phyloP scores from a whole-genome alignment of 2,888 invertebrate genomes.

The Zaprionus obscuricornis region DNA sequence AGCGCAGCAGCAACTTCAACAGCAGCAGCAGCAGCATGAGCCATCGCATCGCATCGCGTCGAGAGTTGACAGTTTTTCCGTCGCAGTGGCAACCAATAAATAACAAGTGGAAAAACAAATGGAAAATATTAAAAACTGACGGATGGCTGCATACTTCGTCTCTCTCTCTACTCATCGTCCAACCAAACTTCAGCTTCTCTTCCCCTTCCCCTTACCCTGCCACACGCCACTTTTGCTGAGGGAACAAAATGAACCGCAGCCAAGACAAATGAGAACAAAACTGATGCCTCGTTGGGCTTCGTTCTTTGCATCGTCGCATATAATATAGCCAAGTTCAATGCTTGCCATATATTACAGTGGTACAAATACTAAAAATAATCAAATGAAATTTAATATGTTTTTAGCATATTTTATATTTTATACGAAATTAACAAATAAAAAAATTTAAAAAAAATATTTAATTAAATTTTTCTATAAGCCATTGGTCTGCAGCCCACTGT shows the following conservation, averaged over 20 bases:
- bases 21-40: constrained; percentile 13
- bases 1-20: too few relatives aligned
- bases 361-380: neutral
- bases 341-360: constrained; percentile 47
- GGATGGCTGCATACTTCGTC: constrained; percentile 73
- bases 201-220: neutral
- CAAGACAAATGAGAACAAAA: constrained; percentile 60
- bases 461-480: neutral
- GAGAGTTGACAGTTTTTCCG: constrained; percentile 37
- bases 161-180: neutral
- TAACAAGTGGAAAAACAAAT: constrained; percentile 77
- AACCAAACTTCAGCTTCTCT: too few relatives aligned
- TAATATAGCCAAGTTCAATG: constrained; percentile 60
- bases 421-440: too few relatives aligned
- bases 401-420: neutral
- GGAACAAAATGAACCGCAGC: constrained; percentile 42
- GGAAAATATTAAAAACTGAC: constrained; percentile 81
- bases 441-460: too few relatives aligned
- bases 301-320: constrained; percentile 22
- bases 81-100: constrained; percentile 62
- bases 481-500: constrained; percentile 22
- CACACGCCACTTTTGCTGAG: neutral
- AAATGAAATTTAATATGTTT: neutral
- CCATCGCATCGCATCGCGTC: constrained; percentile 7
- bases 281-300: constrained; percentile 40